Base-by-base conservation (phyloP, 2,113 vertebrate species). In the Cebidichthys violaceus region DNA sequence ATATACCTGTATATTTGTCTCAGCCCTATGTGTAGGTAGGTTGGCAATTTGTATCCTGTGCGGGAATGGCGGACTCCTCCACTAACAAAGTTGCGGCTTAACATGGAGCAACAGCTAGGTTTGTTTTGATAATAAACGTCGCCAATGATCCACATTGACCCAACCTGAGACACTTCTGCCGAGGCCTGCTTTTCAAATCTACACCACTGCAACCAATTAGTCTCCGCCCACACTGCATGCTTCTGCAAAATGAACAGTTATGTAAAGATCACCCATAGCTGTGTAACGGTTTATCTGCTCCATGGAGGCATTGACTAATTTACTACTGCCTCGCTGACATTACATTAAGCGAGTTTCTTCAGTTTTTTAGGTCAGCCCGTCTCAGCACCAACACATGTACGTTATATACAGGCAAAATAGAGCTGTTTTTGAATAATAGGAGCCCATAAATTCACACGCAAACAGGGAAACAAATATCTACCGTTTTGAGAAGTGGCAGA, bases 401-500 rank as follows among this genome's bases (percentile, higher is more conserved):
- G 50, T 86, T 52, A 52, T 47, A 77, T 43, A 55, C 31, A 62
- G 35, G 41, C 14, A 10, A 59, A 78, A 89, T 68, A 79, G 61
- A 86, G 73, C 50, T 18, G 22, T 83, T 83, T 83, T 85, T 77
- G 65, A 86, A 84, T 74, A 91, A 89, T 14, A 64, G 47, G 7
- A 60, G 64, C 14, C 69, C 64, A 87, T 91, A 81, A 88, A 91
- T 87, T 78, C 61, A 87, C 8, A 60, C 90, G 83, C 33, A 60
- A 79, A 90, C 88, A 89, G 55, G 73, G 86, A 94, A 94, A 93
- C 91, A 88, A 90, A 92, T 88, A 89, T 88, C 85, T 93, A 85
- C 70, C 45, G 65, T 93, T 92, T 91, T 85, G 74, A 68, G 82
- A 84, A 91, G 87, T 88, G 92, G 84, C 90, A 90, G 88, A 83